Evolutionary conservation across 2,113 vertebrate species (phyloP), one percentile per base, ranked within the genome.

Genomic region (Gulo gulo): DNA sequence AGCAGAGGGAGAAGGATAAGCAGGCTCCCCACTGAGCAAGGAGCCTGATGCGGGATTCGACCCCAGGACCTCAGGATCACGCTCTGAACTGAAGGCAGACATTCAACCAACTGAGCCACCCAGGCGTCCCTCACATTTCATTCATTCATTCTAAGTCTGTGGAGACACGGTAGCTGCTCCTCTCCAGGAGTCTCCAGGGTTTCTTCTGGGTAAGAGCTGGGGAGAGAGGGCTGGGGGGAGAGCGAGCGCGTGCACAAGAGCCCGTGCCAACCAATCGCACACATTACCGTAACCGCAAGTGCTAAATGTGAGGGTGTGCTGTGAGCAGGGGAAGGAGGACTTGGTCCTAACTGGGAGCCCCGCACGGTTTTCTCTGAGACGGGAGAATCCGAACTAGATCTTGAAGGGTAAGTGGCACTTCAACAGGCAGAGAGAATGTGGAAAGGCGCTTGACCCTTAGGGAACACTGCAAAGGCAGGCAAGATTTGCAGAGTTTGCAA

Each of bases 181-280:
- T 83, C 7, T 71, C 31, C 29, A 57, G 88, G 20, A 79, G 34
- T 11, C 29, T 74, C 16, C 4, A 34, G 13, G 26, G 59, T 83
- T 76, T 47, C 59, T n/a, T 59, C 21, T n/a, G 39, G 12, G 13
- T 21, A 11, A 34, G 8, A n/a, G 42, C 21, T 89, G 23, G 4
- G 20, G 59, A 55, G 8, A 61, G 23, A 61, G 52, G 23, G 59
- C 59, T 61, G 59, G 59, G 9, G 1, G 24, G n/a, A 63, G 61
- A 2, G n/a, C 29, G 61, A 0, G 26, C 4, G 4, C 0, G 52
- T 55, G 61, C 1, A 1, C 26, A 12, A 6, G 26, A 63, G 61
- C 26, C 26, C 2, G 61, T 5, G 26, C 26, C 26, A 0, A 29
- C 61, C 4, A 29, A 29, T 13, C 26, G 24, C 59, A 1, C 11